Evolutionary conservation across 2,888 invertebrate species (phyloP), one percentile per base, ranked within the genome.

Genomic region (Odontocerum albicorne): DNA sequence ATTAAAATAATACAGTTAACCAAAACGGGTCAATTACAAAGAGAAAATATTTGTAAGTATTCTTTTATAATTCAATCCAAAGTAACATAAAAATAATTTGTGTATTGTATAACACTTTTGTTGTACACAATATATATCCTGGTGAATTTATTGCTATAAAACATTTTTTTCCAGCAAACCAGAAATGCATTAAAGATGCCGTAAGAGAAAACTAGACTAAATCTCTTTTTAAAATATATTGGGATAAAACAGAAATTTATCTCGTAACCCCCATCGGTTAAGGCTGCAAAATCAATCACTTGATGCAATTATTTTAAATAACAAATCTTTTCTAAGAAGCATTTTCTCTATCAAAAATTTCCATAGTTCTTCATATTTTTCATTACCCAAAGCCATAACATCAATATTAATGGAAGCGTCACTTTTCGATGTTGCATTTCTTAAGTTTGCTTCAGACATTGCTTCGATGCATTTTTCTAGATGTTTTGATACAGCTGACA

Each of bases 391-490:
- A 6, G 52, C 44, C 27, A 17, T 21, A 17, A 60, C 52, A 46
- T 60, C 43, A 2, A 60, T 60, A 15, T 42, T 49, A 42, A 60
- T 57, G 4, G 55, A 31, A n/a, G 49, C 15, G 12, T 51, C 39
- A 19, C 8, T 19, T 19, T 54, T 51, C n/a, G 39, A 19, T 8
- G 38, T 17, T 8, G 10, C 2, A 13, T 36, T 51, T 16, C 35
- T 45, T 7, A 22, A 8, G 43, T 60, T 60, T 8, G 15, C 31
- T 32, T 46, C 51, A 4, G 60, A 60, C 60, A 60, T 60, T 8
- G 43, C 55, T 13, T 52, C 55, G 16, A 60, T 50, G 36, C 60
- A 60, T 35, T 45, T 49, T 22, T 58, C 55, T 22, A 60, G 32
- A 49, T 57, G 46, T 12, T 43, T 12, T 7, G 51, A 57, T 2